Conservation (phyloP, 2,888 invertebrate genomes). For the Busseola fusca region DNA sequence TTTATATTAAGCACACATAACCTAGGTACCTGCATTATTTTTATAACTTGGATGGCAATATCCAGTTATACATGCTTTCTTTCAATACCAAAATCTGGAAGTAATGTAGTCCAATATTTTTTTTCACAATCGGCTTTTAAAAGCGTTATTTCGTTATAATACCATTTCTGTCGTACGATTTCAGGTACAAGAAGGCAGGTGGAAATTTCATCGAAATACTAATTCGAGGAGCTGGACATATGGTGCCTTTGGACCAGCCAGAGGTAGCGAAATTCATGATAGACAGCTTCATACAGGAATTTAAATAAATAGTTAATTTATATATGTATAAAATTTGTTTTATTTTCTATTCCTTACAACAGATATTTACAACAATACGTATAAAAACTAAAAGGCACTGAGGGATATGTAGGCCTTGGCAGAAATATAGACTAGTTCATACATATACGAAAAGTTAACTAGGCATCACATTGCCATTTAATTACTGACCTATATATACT, state of each 20-base stretch:
- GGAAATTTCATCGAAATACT: conserved; percentile 86
- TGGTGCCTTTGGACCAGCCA: conserved; percentile 88
- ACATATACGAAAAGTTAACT: not conserved
- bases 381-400: conserved; percentile 49
- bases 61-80: not conserved
- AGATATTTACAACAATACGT: conserved; percentile 52
- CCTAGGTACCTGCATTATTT: not conserved
- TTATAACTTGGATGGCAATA: not conserved
- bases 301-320: conserved; percentile 56
- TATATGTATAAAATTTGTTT: conserved; percentile 37
- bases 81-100: too few species aligned
- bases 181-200: conserved; percentile 82
- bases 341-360: conserved; percentile 25
- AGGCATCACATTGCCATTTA: conserved; percentile 5
- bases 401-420: conserved; percentile 36
- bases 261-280: conserved; percentile 68
- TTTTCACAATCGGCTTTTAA: not conserved
- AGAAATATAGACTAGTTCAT: conserved; percentile 36
- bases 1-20: not conserved
- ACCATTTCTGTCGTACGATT: not conserved
- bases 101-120: not conserved
- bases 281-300: conserved; percentile 67
- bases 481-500: not conserved
- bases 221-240: conserved; percentile 89
- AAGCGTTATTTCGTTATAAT: too few species aligned